These are phyloP conservation scores for Sigmodon hispidus DNA, from an alignment of 2,113 vertebrate species.

Conservation along the genomic window DNA sequence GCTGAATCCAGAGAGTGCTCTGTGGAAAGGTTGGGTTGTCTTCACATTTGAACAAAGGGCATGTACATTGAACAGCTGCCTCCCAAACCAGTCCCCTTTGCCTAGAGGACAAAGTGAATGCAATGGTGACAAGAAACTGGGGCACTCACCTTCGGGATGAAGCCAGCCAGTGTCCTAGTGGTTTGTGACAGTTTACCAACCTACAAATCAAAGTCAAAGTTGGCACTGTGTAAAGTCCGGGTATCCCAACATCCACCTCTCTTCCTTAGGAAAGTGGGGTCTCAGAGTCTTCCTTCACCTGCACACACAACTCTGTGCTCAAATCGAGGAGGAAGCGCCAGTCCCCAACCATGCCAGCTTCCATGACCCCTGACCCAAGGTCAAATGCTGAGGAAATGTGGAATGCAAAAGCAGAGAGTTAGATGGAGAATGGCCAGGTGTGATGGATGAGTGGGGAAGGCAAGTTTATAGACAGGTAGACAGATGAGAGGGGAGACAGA, in stretches of 20 bases:
- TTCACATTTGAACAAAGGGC: neutral
- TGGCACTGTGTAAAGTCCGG: neutral
- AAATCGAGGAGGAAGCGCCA: neutral
- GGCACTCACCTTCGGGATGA: conserved; percentile 75
- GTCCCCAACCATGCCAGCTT: neutral
- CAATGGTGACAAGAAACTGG: neutral
- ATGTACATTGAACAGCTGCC: neutral
- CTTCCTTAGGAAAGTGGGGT: neutral
- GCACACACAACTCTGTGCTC: neutral
- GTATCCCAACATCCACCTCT: neutral
- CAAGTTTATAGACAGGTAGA: neutral
- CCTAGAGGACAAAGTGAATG: neutral
- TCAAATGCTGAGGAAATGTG: conserved; percentile 1
- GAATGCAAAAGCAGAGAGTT: neutral
- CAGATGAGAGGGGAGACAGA: neutral
- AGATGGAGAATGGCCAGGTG: neutral
- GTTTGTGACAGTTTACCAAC: conserved; percentile 60
- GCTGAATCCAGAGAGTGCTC: neutral
- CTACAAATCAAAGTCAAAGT: conserved; percentile 57
- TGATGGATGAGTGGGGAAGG: too few species aligned
- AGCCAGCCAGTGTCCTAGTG: conserved; percentile 32
- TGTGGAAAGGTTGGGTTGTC: neutral
- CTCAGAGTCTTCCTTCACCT: neutral
- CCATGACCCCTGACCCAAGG: neutral
- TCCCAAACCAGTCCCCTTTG: neutral